Conservation (phyloP, 2,113 vertebrate species). For the Ploceus nigricollis region DNA sequence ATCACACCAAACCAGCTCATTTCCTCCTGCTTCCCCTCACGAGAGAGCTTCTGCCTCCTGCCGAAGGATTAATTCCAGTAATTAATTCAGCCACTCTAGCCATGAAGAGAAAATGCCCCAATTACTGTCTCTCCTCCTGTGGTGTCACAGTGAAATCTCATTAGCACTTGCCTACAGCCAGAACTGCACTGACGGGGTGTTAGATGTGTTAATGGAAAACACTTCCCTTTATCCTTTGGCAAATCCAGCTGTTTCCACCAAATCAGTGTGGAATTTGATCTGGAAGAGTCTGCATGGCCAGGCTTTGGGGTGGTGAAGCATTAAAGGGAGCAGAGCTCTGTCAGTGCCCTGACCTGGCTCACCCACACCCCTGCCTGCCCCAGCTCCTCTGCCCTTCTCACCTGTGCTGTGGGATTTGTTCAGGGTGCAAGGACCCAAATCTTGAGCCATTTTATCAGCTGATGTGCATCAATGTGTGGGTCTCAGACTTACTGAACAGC, state of each 20-base stretch:
- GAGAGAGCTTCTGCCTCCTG: not conserved
- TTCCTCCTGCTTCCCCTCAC: not conserved
- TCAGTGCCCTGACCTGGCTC: not conserved
- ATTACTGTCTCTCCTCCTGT: not conserved
- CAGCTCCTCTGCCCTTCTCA: not conserved
- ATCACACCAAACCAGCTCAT: not conserved
- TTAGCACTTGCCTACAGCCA: not conserved
- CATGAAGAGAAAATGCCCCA: not conserved
- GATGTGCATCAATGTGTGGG: fast-evolving
- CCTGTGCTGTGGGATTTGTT: fast-evolving
- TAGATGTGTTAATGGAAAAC: constrained; percentile 43
- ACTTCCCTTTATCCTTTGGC: not conserved
- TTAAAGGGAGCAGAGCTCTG: not conserved
- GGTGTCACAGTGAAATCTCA: constrained; percentile 2
- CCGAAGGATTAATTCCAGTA: not conserved
- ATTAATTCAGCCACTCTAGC: not conserved
- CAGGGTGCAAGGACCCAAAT: not conserved
- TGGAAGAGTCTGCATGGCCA: not conserved
- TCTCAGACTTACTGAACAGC: fast-evolving
- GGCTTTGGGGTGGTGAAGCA: not conserved
- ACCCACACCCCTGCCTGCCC: not conserved
- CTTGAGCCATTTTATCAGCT: fast-evolving
- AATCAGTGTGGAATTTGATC: not conserved
- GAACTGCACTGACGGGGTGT: not conserved
- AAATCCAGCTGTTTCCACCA: not conserved